Conservation (phyloP, 2,113 vertebrate species). For the Ammodytes marinus region DNA sequence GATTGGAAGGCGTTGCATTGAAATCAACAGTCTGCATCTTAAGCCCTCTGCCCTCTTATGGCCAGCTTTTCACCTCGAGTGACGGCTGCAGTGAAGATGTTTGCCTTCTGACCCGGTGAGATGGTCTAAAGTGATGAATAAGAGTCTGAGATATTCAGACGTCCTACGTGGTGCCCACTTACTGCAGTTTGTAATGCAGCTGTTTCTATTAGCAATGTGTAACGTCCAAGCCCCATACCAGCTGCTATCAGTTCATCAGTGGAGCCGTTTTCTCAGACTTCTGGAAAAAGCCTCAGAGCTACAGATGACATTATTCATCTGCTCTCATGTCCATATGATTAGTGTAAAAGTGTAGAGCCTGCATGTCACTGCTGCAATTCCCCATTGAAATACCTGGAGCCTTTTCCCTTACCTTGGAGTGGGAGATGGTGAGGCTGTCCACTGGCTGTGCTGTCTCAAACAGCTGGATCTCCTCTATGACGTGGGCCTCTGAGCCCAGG, state of each 20-base stretch:
- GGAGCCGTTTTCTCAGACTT: not conserved
- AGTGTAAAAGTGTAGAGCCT: not conserved
- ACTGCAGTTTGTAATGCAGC: not conserved
- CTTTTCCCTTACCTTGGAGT: conserved; percentile 85
- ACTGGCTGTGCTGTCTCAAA: conserved; percentile 90
- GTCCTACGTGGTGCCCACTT: no score
- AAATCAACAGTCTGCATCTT: not conserved
- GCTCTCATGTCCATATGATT: not conserved
- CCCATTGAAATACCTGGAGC: not conserved
- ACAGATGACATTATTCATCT: not conserved
- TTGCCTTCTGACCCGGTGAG: not conserved
- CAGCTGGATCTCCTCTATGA: conserved; percentile 96
- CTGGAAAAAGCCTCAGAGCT: not conserved
- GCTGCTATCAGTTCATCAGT: not conserved
- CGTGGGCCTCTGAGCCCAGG: conserved; percentile 87
- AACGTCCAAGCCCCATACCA: not conserved
- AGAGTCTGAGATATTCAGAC: no score
- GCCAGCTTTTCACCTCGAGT: not conserved
- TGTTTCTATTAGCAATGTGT: not conserved
- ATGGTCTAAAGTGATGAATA: not conserved
- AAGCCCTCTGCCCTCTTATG: not conserved
- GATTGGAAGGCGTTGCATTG: not conserved
- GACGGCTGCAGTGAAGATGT: not conserved
- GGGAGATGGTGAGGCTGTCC: conserved; percentile 92
- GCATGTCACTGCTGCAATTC: not conserved